phyloP scores from a whole-genome alignment of 64 coral and sea anemone species.

The Hydrozoanthus tunicans region DNA sequence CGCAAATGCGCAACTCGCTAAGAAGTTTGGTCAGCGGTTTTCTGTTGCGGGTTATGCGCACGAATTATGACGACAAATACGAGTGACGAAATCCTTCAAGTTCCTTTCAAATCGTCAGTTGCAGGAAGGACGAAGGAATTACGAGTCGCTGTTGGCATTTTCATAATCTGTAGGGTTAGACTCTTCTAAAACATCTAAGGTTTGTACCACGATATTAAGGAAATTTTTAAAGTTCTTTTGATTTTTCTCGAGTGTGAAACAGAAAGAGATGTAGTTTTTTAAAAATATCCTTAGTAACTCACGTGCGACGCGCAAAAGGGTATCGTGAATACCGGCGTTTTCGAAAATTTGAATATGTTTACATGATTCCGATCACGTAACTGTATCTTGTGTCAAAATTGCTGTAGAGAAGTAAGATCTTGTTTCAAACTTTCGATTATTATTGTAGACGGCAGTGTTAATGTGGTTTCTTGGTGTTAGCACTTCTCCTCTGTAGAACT shows the following conservation, averaged over 20 bases:
- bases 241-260: neutral
- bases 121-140: constrained; percentile 17
- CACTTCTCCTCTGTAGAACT: neutral
- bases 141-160: neutral
- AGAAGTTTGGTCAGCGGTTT: constrained; percentile 15
- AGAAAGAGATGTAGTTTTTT: neutral
- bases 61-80: constrained; percentile 26
- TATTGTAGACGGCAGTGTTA: neutral
- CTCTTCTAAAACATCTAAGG: constrained; percentile 13
- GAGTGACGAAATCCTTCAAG: constrained; percentile 21
- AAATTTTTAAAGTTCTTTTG: neutral
- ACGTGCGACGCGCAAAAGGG: neutral
- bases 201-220: constrained; percentile 1
- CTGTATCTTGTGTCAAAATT: neutral
- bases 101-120: constrained; percentile 61
- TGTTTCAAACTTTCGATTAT: neutral
- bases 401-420: neutral
- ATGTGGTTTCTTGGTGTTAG: neutral
- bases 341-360: neutral
- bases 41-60: neutral
- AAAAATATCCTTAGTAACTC: neutral
- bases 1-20: neutral
- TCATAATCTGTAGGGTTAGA: neutral
- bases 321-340: constrained; percentile 1
- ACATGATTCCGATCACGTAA: constrained; percentile 15